Conservation (phyloP, 2,888 invertebrate genomes). For the Nasonia oneida region DNA sequence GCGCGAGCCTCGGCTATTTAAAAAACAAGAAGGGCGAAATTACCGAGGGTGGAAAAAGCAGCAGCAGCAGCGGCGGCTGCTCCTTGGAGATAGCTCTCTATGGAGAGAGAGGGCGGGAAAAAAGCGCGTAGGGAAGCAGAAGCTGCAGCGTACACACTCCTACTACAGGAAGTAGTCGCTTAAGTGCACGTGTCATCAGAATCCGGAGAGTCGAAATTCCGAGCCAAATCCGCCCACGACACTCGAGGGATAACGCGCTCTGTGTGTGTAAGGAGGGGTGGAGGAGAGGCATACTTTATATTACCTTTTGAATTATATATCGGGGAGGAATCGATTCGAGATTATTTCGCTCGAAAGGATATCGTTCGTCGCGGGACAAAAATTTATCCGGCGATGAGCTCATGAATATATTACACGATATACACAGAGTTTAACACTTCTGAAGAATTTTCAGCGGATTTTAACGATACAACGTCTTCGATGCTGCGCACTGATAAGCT, state of each 20-base stretch:
- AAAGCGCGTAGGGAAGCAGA: constrained; percentile 47
- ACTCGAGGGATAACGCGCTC: constrained; percentile 9
- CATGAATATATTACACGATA: neutral
- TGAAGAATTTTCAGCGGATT: too few relatives aligned
- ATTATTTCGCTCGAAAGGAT: neutral
- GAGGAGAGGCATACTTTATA: neutral
- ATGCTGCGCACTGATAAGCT: too few relatives aligned
- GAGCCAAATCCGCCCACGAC: constrained; percentile 49
- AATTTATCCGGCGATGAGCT: neutral
- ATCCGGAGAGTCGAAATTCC: constrained; percentile 50
- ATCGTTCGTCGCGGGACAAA: neutral
- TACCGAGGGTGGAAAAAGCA: constrained; percentile 14
- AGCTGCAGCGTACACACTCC: constrained; percentile 22
- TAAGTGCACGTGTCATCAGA: constrained; percentile 69
- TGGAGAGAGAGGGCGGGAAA: constrained; percentile 8
- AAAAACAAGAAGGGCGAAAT: constrained; percentile 56
- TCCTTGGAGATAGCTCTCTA: neutral
- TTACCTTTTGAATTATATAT: constrained; percentile 8
- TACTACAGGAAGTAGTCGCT: constrained; percentile 68
- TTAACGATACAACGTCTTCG: too few relatives aligned
- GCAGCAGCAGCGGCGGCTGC: neutral
- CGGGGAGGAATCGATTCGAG: neutral
- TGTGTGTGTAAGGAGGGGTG: too few relatives aligned
- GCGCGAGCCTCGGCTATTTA: constrained; percentile 46
- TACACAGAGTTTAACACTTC: neutral